Base-by-base conservation (phyloP, 2,797 vertebrate genomes). In the Otolemur crassicaudatus region DNA sequence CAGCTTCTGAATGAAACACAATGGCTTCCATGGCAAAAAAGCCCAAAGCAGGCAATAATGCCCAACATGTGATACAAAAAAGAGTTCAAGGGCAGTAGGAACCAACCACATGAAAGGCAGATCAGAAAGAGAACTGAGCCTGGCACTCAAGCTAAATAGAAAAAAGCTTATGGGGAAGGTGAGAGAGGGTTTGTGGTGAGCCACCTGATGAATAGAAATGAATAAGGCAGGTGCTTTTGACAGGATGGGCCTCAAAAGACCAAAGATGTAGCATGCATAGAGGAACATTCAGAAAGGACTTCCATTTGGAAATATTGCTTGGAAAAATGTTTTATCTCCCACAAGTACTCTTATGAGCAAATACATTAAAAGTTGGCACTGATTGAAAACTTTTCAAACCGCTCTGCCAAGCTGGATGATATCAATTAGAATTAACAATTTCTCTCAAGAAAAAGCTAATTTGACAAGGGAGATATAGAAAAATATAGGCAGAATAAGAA, bases 391-490 rank as follows among this genome's bases (percentile, higher is more conserved):
- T 72, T 93, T 70, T 94, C n/a, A 92, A 90, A 92, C n/a, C 90
- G 2, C 27, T 94, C 93, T 93, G 29, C 56, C 61, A 94, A 29
- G 84, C 65, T 92, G 67, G 11, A 37, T 65, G 90, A 95, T 94
- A 73, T 87, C 53, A 69, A 80, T 91, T 92, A 70, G 17, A 73
- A 94, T 88, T 43, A 82, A 94, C 43, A 69, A 82, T 82, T 87
- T 97, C 11, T 87, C 63, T 80, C 19, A 93, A 95, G 63, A 37
- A 31, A 77, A 87, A 97, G 37, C 11, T 93, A 91, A 94, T 72
- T 76, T 90, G 86, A 87, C 58, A 73, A 96, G 29, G 14, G 40
- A 89, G 91, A 70, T 72, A 29, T n/a, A 90, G 82, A 82, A 90
- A 7, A 97, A 93, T 97, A 40, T 53, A 83, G 29, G 43, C 13